Evolutionary conservation across 1,140 invertebrate genomes (phyloP), one percentile per base, ranked within the genome.

Genomic region (Nasonia giraulti): DNA sequence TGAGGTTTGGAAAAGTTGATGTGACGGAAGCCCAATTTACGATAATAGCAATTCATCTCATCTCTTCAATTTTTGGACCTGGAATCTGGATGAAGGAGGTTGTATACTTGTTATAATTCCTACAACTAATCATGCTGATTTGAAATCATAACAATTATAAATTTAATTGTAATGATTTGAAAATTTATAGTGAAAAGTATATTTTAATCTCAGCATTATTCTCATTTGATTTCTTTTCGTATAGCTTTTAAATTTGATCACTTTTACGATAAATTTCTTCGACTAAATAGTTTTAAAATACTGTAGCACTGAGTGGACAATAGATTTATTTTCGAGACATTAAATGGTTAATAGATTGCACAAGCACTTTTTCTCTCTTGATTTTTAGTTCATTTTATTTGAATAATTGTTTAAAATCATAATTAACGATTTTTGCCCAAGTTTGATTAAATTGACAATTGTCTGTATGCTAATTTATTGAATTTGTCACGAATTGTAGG

Each of bases 1-100:
- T 99, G 82, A 95, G 96, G 86, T 99, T 99, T 94, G 98, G 98
- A 74, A 96, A 95, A 94, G 94, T 99, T 89, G 99, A 99, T 95
- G 99, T 99, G 2, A 99, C 99, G 0, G 99, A 99, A 94, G 98
- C 98, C 14, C 99, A 99, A 93, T 96, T 98, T 91, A 96, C 96
- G 5, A 98, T 99, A 81, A 99, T 99, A 83, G 90, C 91, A 71
- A 97, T 99, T 87, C 97, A 99, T 90, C 87, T 99, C 31, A 93
- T 98, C 75, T 98, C 98, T 50, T 96, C 97, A 10, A 92, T 96
- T 44, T 97, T 99, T 91, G 98, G 99, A 10, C 94, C 97, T 33
- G 93, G 93, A 85, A 94, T 99, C 87, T 99, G 98, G 98, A 94
- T 95, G 87, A 95, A 94, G 83, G 94, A 96, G 94, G 97, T 98